These are phyloP conservation scores for Zoanthus solanderi DNA, from an alignment of 92 coral and sea anemone species.

Conservation along the genomic window DNA sequence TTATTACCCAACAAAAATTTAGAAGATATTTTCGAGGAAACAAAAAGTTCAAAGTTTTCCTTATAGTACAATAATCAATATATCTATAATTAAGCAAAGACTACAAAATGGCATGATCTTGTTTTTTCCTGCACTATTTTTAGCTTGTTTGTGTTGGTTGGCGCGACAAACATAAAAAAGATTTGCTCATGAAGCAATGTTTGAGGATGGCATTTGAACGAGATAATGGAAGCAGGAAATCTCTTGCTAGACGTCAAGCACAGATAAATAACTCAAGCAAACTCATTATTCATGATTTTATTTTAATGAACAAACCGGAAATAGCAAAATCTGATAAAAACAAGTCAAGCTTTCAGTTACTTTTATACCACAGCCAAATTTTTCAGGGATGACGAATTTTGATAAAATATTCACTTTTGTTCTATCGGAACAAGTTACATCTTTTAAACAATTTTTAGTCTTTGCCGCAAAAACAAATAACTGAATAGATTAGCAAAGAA, in stretches of 20 bases:
- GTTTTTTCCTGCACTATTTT: neutral
- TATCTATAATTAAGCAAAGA: no score
- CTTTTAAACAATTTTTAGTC: neutral
- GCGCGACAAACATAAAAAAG: conserved; percentile 2
- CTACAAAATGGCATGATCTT: neutral
- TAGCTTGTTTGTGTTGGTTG: neutral
- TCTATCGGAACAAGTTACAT: neutral
- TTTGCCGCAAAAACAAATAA: neutral
- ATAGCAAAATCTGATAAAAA: conserved; percentile 65
- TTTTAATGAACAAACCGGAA: conserved; percentile 86
- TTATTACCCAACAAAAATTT: no score
- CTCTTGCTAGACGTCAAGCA: conserved; percentile 74
- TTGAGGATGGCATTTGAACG: conserved; percentile 60
- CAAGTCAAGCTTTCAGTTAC: neutral
- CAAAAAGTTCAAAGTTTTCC: no score
- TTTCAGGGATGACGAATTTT: neutral
- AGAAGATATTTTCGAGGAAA: no score
- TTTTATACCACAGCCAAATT: neutral
- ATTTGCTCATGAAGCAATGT: conserved; percentile 55
- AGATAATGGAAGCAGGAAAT: conserved; percentile 73
- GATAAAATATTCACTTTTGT: neutral
- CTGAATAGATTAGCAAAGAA: conserved; percentile 9
- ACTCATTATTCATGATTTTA: conserved; percentile 68
- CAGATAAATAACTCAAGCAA: conserved; percentile 61
- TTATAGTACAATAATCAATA: no score